Conservation (phyloP, 2,113 vertebrate genomes). For the Cranoglanis bouderius region DNA sequence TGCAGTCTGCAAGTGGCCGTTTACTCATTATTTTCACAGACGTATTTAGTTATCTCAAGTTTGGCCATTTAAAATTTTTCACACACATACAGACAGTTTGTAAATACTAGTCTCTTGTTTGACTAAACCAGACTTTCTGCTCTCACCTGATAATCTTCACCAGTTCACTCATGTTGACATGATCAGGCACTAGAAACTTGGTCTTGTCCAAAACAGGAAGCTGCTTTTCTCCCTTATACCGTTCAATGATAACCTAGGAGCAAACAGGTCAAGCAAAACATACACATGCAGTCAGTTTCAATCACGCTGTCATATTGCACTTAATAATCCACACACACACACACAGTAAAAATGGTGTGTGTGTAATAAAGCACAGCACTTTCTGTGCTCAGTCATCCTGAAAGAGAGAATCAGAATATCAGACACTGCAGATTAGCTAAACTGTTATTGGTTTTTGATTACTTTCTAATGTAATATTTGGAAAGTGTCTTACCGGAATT, state of each 20-base stretch:
- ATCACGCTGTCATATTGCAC: not conserved
- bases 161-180: constrained; percentile 98
- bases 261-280: not conserved
- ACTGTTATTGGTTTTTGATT: not conserved
- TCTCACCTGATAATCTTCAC: constrained; percentile 96
- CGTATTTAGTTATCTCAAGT: not conserved
- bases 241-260: constrained; percentile 92
- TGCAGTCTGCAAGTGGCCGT: not conserved
- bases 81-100: not conserved
- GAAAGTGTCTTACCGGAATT: constrained; percentile 86
- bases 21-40: not conserved
- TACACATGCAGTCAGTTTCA: not conserved
- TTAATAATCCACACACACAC: not conserved
- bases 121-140: not conserved
- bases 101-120: not conserved
- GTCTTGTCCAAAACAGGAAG: constrained; percentile 97
- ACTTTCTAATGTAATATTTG: not conserved
- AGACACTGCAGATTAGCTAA: not conserved
- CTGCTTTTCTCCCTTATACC: constrained; percentile 98
- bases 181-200: constrained; percentile 97
- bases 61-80: not conserved
- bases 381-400: not conserved
- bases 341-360: not conserved
- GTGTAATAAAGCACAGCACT: not conserved
- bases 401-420: not conserved